Conservation (phyloP, 2,797 vertebrate species). For the Peromyscus nudipes region DNA sequence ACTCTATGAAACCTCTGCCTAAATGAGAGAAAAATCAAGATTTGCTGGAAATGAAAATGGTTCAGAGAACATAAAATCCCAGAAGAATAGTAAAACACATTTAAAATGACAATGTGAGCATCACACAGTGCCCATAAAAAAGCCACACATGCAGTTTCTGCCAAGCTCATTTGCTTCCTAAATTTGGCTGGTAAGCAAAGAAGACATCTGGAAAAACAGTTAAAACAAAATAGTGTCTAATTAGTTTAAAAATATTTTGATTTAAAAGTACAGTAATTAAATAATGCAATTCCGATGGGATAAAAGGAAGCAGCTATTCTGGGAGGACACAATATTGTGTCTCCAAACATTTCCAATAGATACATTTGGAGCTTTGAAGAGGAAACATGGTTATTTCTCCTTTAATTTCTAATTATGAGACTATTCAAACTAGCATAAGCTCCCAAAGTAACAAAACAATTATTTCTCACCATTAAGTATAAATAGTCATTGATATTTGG, state of each 20-base stretch:
- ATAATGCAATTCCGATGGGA: slow-evolving; percentile 61
- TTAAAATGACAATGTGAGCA: slow-evolving; percentile 71
- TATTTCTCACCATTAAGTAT: neutral
- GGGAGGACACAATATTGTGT: slow-evolving; percentile 21
- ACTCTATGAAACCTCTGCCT: neutral
- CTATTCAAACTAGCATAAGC: slow-evolving; percentile 44
- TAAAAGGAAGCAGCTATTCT: slow-evolving; percentile 60
- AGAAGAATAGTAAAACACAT: slow-evolving; percentile 72
- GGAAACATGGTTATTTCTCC: slow-evolving; percentile 59
- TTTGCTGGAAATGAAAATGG: slow-evolving; percentile 43
- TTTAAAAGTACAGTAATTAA: slow-evolving; percentile 78
- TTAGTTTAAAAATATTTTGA: slow-evolving; percentile 83
- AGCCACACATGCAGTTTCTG: slow-evolving; percentile 52
- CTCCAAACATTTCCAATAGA: slow-evolving; percentile 47
- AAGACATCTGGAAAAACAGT: slow-evolving; percentile 81
- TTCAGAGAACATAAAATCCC: slow-evolving; percentile 56
- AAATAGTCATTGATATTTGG: slow-evolving; percentile 15
- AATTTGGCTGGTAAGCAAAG: slow-evolving; percentile 77
- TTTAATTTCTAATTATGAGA: slow-evolving; percentile 69
- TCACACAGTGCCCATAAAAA: slow-evolving; percentile 64
- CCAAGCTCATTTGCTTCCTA: slow-evolving; percentile 76
- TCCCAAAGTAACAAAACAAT: slow-evolving; percentile 44
- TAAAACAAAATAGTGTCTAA: slow-evolving; percentile 83
- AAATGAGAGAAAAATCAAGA: slow-evolving; percentile 36
- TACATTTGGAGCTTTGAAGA: slow-evolving; percentile 32